Base-by-base conservation (phyloP, 2,888 invertebrate species). In the Pheosia gnoma region DNA sequence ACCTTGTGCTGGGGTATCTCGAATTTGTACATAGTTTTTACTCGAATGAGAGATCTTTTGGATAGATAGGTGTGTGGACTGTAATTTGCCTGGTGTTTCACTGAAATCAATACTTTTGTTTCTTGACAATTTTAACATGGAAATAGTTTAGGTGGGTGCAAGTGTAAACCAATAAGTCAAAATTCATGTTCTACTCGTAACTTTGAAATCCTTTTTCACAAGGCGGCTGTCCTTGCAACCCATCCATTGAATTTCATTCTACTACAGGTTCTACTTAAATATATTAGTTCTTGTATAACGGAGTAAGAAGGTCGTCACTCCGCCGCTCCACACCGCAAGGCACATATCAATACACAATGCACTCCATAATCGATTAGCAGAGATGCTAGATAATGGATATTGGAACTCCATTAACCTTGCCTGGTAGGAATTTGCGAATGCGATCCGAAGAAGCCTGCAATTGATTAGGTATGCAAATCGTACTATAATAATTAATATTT, bases 351-450 rank as follows among this genome's bases (percentile, higher is more conserved):
- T 71, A 63, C 61, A 70, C 55, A 58, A 58, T 60, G 61, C 60
- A 62, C 57, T 71, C 66, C 62, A 74, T 71, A 76, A 73, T 74
- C 72, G 72, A 76, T 73, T 77, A 79, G 62, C 64, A 58, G 60
- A 69, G 64, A 68, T 64, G 66, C 65, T 66, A 66, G 67, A 65
- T 72, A 69, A 67, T 72, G 71, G 76, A 77, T 79, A 79, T 79
- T 68, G 74, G 74, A 72, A 69, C 67, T 80, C 69, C 71, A 80
- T 76, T 76, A 75, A 66, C 66, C 63, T 61, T 69, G 65, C 71
- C 78, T 67, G 57, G 58, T 63, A 61, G 63, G 65, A 64, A 67
- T 71, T 61, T 57, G 59, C 51, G 51, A 69, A 68, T 68, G 71
- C 63, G 67, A 68, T 74, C 65, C 60, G 70, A 62, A 61, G 66